Conservation (phyloP, 2,797 vertebrate genomes). For the Amblyopsis hoosieri region DNA sequence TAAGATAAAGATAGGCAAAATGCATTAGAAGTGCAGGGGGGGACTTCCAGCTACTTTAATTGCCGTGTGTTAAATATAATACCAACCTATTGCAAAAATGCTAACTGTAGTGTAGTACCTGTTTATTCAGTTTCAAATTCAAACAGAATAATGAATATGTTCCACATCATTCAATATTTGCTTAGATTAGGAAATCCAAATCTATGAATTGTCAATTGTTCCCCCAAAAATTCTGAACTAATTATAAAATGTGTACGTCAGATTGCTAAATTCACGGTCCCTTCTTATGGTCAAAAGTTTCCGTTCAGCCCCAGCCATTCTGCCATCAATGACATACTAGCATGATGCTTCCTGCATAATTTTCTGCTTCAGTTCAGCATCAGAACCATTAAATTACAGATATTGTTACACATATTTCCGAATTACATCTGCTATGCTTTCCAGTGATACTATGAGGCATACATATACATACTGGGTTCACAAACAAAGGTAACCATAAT, state of each 20-base stretch:
- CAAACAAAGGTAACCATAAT: slow-evolving; percentile 27
- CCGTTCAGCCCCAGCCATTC: slow-evolving; percentile 6
- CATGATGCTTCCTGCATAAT: neutral
- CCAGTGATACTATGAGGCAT: slow-evolving; percentile 7
- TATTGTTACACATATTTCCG: slow-evolving; percentile 12
- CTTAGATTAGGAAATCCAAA: too few relatives aligned
- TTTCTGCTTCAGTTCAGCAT: slow-evolving; percentile 5
- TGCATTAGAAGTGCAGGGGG: too few relatives aligned
- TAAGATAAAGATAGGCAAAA: too few relatives aligned
- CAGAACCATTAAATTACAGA: slow-evolving; percentile 13
- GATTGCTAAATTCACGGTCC: neutral
- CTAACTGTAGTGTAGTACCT: slow-evolving; percentile 3
- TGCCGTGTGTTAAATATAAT: slow-evolving; percentile 67
- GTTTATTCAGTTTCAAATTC: slow-evolving; percentile 8
- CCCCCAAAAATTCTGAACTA: neutral
- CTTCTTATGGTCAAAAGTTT: neutral
- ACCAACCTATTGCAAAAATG: slow-evolving; percentile 2
- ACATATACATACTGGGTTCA: slow-evolving; percentile 1
- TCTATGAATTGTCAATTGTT: too few relatives aligned
- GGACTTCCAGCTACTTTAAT: slow-evolving; percentile 41
- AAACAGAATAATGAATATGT: slow-evolving; percentile 12
- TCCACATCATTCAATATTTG: neutral
- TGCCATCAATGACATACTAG: slow-evolving; percentile 20
- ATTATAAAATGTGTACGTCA: slow-evolving; percentile 15
- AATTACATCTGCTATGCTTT: slow-evolving; percentile 9